phyloP scores from a whole-genome alignment of 2,888 invertebrate genomes.

The Caenorhabditis virilis region DNA sequence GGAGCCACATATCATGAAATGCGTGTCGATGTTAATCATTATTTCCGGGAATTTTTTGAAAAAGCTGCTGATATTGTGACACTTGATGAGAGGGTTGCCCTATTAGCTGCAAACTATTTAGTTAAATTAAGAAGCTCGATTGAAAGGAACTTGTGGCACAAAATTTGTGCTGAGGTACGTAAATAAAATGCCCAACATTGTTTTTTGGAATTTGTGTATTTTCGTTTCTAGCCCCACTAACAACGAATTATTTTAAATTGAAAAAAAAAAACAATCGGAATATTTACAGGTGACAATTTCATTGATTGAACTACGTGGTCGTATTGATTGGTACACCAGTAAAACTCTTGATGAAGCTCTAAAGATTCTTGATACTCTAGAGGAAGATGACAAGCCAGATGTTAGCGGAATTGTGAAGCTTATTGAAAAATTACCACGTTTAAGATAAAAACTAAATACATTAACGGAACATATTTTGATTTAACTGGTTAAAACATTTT shows the following conservation, averaged over 20 bases:
- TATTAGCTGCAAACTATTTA: conserved; percentile 13
- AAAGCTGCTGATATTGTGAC: conserved; percentile 7
- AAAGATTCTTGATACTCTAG: neutral
- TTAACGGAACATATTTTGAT: too few relatives aligned
- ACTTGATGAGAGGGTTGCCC: conserved; percentile 10
- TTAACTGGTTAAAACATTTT: too few relatives aligned
- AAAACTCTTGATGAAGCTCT: conserved; percentile 10
- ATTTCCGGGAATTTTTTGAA: conserved; percentile 11
- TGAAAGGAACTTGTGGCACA: neutral
- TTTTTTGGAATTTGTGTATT: neutral
- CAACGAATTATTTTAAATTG: too few relatives aligned
- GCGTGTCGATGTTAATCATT: conserved; percentile 9
- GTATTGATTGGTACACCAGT: conserved; percentile 29
- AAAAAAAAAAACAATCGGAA: too few relatives aligned
- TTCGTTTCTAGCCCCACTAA: too few relatives aligned
- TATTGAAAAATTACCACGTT: conserved; percentile 1
- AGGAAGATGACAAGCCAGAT: conserved; percentile 7
- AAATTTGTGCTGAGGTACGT: neutral
- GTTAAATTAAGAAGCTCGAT: conserved; percentile 3
- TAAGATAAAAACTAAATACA: too few relatives aligned
- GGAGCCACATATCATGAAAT: neutral
- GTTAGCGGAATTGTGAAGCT: neutral
- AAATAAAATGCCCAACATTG: neutral
- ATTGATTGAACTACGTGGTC: conserved; percentile 15
- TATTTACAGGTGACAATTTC: conserved; percentile 11